Evolutionary conservation across 2,888 invertebrate genomes (phyloP), one percentile per base, ranked within the genome.

Genomic region (Griposia aprilina): DNA sequence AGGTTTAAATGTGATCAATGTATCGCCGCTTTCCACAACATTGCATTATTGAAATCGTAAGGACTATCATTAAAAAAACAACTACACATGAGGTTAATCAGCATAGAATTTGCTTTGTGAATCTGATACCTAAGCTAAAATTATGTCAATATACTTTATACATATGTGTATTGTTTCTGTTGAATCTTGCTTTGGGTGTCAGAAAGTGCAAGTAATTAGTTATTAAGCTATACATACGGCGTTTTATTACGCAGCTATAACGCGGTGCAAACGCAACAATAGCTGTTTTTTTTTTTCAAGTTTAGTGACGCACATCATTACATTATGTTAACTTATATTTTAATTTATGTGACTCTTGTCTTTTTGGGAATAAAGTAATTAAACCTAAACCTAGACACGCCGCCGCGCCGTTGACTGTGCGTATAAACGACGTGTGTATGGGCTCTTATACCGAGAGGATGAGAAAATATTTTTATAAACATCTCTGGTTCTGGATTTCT

Each of bases 1-100:
- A 80, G 72, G 23, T 92, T 89, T 74, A 93, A 93, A 83, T 95
- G 95, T 84, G 92, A 93, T 26, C 83, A 90, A 59, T 95, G 95
- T 86, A 84, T 92, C 30, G 94, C 93, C 3, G 80, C 86, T 41
- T 95, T 94, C 81, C 60, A 57, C 72, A 68, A 4, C 11, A 84
- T 87, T 62, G 5, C 1, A 5, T 4, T 75, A 30, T 81, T 95
- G 20, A 83, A 81, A 74, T 90, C 83, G 95, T 94, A 89, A 69
- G 67, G 2, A 8, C 15, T n/a, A 70, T 45, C 7, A 13, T 48
- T 30, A 63, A n/a, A 73, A 65, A 65, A 17, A 60, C 5, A 20
- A 36, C 48, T 45, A 36, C 23, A 30, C n/a, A 6, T 20, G 17
- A n/a, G 7, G 13, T 26, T 52, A 10, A 50, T 11, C 1, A 20